These are phyloP conservation scores for Amblyjoppa proteus DNA, from an alignment of 2,888 invertebrate genomes.

Conservation along the genomic window DNA sequence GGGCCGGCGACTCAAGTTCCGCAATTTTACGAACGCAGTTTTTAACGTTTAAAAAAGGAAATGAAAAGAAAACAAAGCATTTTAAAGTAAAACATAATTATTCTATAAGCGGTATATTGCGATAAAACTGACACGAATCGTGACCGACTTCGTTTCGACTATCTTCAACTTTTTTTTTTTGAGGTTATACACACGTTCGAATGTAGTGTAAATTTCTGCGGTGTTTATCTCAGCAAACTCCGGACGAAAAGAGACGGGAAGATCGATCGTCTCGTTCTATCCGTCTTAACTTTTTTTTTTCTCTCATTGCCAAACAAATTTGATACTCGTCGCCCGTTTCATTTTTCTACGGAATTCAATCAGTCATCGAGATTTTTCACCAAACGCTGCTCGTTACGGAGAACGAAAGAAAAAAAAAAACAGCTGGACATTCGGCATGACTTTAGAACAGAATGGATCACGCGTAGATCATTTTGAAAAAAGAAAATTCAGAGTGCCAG, in stretches of 20 bases:
- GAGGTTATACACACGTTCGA: background rate
- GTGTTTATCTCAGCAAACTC: slow-evolving; percentile 10
- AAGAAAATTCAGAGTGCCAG: slow-evolving; percentile 22
- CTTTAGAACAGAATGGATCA: background rate
- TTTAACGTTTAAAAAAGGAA: slow-evolving; percentile 42
- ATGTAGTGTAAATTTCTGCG: slow-evolving; percentile 9
- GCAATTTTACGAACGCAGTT: slow-evolving; percentile 56
- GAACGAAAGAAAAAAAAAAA: slow-evolving; percentile 2
- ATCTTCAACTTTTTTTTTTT: background rate
- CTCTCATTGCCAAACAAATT: background rate
- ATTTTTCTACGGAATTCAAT: slow-evolving; percentile 26
- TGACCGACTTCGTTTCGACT: background rate
- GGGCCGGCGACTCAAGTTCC: slow-evolving; percentile 35
- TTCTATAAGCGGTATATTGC: slow-evolving; percentile 29
- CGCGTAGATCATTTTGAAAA: slow-evolving; percentile 22
- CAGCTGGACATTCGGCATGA: background rate
- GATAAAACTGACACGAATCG: background rate
- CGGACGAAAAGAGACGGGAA: background rate
- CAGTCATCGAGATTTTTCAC: slow-evolving; percentile 26
- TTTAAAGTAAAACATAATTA: slow-evolving; percentile 50
- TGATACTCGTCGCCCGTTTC: slow-evolving; percentile 12
- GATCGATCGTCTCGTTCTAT: background rate
- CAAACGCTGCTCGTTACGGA: slow-evolving; percentile 25
- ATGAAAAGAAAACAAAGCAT: slow-evolving; percentile 1
- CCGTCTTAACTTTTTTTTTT: background rate